phyloP scores from a whole-genome alignment of 1,140 invertebrate genomes.

The Bombus breviceps region DNA sequence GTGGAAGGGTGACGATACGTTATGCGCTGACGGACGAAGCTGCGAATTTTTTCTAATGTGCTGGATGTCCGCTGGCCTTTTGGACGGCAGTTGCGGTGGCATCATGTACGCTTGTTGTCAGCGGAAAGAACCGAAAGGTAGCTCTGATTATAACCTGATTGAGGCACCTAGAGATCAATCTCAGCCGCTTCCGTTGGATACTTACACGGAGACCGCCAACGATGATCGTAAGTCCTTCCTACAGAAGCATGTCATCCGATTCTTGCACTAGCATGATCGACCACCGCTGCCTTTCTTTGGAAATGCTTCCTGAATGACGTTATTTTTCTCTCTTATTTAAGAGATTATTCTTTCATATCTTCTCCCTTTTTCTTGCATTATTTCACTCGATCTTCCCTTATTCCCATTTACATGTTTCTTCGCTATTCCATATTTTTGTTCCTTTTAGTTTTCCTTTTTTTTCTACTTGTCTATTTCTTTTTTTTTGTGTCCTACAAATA shows the following conservation, averaged over 20 bases:
- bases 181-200: conserved; percentile 84
- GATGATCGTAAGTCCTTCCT: conserved; percentile 82
- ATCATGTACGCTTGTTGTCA: conserved; percentile 95
- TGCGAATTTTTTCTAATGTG: conserved; percentile 97
- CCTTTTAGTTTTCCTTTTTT: background rate
- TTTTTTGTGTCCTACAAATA: background rate
- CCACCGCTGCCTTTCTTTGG: background rate
- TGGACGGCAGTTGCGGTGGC: conserved; percentile 93
- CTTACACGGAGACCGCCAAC: conserved; percentile 81
- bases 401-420: background rate
- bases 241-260: conserved; percentile 63
- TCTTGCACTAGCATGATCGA: conserved; percentile 51
- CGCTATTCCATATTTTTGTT: background rate
- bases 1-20: conserved; percentile 83
- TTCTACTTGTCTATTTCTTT: background rate
- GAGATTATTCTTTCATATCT: background rate
- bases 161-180: conserved; percentile 86
- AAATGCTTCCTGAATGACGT: background rate
- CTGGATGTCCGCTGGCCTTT: conserved; percentile 94
- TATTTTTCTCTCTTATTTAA: background rate
- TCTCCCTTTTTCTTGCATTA: background rate
- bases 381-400: background rate
- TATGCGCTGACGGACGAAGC: conserved; percentile 88
- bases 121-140: conserved; percentile 87
- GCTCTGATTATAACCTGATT: conserved; percentile 79